Conservation (phyloP, 2,888 invertebrate species). For the Adelognathus sp. region DNA sequence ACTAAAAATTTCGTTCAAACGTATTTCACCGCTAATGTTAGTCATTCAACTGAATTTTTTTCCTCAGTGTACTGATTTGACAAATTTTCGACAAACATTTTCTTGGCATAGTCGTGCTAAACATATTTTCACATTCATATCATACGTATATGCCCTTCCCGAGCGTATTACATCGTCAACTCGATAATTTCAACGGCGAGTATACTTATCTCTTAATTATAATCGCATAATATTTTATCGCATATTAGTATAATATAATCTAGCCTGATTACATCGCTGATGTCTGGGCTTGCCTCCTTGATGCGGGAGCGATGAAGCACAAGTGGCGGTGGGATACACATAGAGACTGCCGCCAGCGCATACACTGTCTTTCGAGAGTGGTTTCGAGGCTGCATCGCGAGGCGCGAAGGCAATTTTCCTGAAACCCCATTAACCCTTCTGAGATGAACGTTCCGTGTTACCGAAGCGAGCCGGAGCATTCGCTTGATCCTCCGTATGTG, state of each 20-base stretch:
- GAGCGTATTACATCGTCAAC: no score
- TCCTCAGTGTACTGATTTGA: no score
- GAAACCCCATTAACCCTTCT: conserved; percentile 76
- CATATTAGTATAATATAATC: conserved; percentile 55
- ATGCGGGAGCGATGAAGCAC: conserved; percentile 23
- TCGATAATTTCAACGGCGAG: conserved; percentile 51
- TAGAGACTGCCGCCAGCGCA: neutral
- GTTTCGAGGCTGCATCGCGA: conserved; percentile 64
- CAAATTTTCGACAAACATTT: no score
- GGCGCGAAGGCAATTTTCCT: conserved; percentile 75
- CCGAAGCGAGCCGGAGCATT: conserved; percentile 57
- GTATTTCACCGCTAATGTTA: no score
- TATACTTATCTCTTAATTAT: conserved; percentile 46
- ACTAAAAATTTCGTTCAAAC: no score
- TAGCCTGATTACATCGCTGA: conserved; percentile 50
- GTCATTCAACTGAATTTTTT: no score
- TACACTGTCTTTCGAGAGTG: conserved; percentile 48
- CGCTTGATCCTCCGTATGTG: neutral
- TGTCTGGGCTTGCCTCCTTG: conserved; percentile 4
- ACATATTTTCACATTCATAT: no score
- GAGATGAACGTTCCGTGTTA: conserved; percentile 69
- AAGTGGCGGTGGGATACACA: neutral
- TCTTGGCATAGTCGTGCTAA: no score
- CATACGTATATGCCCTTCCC: no score
- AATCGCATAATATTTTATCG: conserved; percentile 56